Base-by-base conservation (phyloP, 2,888 invertebrate species). In the Deilephila porcellus region DNA sequence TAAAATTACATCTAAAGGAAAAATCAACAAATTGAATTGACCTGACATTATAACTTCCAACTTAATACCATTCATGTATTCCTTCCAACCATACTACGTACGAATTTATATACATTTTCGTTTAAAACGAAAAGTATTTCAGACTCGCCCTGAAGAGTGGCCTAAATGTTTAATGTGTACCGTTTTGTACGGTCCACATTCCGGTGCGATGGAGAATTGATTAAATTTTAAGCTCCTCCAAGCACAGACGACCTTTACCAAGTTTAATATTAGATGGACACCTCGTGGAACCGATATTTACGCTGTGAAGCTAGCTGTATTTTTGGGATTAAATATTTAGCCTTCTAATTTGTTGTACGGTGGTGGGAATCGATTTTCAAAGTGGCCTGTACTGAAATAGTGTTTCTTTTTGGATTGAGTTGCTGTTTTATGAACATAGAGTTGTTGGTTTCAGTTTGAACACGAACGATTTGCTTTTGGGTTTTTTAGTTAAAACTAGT, bases 181-280 rank as follows among this genome's bases (percentile, higher is more conserved):
- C 25, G 29, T 29, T 60, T 60, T 29, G 25, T 60, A 60, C 14
- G 5, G 45, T 67, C 45, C 25, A 20, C 20, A 5, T 67, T 52
- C 5, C 56, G n/a, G 56, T n/a, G 56, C 56, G 56, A n/a, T 56
- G n/a, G 56, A 45, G 37, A 4, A 34, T 17, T 67, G 25, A 52
- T 67, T 67, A 67, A 67, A 67, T 67, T 67, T 67, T 67, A 25
- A 67, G 34, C 25, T 8, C 45, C 45, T 45, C 14, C 17, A 14
- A 45, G 17, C 14, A 17, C 0, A 11, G 11, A 7, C 20, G 17
- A 8, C 63, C 25, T 67, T 25, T 45, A 37, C 8, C 64, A 37
- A 14, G 52, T 52, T 67, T 20, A 52, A 67, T 67, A 45, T 52
- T 52, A 67, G 67, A 67, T 52, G 52, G 14, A 67, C 14, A 63